Evolutionary conservation across 2,113 vertebrate species (phyloP).

Genomic region (Brienomyrus longianalis): DNA sequence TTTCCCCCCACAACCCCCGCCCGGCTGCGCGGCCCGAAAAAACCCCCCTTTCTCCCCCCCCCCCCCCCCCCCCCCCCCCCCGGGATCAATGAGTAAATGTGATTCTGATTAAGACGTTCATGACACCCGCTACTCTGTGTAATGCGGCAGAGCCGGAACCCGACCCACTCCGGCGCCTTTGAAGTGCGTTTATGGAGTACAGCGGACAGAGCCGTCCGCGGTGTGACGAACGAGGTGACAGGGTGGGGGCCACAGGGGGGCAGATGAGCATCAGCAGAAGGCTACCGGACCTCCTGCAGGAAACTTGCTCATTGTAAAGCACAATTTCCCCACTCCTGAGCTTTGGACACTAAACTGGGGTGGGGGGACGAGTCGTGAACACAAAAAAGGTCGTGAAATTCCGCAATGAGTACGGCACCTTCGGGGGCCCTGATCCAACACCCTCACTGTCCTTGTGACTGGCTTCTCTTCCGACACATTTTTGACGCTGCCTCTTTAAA

Average conservation of each 20-base stretch:
- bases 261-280: slow-evolving; percentile 51
- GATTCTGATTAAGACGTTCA: slow-evolving; percentile 58
- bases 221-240: slow-evolving; percentile 69
- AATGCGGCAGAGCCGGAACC: slow-evolving; percentile 31
- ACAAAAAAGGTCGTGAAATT: too few relatives aligned
- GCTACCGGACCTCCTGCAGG: slow-evolving; percentile 43
- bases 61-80: too few relatives aligned
- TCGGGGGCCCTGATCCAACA: not conserved
- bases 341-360: slow-evolving; percentile 47
- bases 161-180: slow-evolving; percentile 57
- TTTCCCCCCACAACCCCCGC: too few relatives aligned
- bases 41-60: too few relatives aligned
- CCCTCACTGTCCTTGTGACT: not conserved
- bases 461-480: slow-evolving; percentile 4
- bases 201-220: slow-evolving; percentile 29
- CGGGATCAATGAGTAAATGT: slow-evolving; percentile 46
- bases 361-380: not conserved
- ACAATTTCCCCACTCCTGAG: slow-evolving; percentile 48
- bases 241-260: too few relatives aligned
- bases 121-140: slow-evolving; percentile 56
- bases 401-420: not conserved
- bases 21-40: too few relatives aligned
- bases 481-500: slow-evolving; percentile 5
- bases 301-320: slow-evolving; percentile 58
- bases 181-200: slow-evolving; percentile 62